Evolutionary conservation across 64 coral and sea anemone species (phyloP).

Genomic region (Pocillopora verrucosa): DNA sequence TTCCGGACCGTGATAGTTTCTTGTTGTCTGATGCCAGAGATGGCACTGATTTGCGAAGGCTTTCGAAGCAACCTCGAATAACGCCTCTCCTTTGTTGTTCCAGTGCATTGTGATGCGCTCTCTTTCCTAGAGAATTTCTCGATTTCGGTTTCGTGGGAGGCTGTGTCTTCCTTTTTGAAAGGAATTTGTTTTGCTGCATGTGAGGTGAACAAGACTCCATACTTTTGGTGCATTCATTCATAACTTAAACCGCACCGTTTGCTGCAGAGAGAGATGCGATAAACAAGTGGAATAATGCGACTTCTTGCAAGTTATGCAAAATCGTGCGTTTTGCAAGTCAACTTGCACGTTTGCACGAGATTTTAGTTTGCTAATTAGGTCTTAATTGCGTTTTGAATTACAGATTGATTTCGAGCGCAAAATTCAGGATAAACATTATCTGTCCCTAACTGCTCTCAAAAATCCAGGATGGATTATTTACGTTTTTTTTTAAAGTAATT

Average conservation of each 20-base stretch:
- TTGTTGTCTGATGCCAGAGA: slow-evolving; percentile 10
- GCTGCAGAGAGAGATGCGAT: neutral
- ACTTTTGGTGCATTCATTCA: neutral
- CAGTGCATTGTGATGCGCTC: slow-evolving; percentile 38
- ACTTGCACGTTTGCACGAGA: slow-evolving; percentile 7
- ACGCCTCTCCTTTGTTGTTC: slow-evolving; percentile 30
- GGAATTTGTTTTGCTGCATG: neutral
- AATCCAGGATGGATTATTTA: no score
- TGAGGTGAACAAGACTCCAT: slow-evolving; percentile 15
- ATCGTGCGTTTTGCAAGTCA: neutral
- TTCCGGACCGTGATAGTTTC: slow-evolving; percentile 31
- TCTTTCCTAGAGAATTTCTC: neutral
- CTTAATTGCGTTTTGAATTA: neutral
- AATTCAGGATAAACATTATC: neutral
- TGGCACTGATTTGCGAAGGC: slow-evolving; percentile 23
- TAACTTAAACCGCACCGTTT: neutral
- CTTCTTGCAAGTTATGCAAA: neutral
- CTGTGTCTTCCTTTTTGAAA: slow-evolving; percentile 15
- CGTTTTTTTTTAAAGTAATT: no score
- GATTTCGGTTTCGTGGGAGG: slow-evolving; percentile 3
- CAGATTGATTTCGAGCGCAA: neutral
- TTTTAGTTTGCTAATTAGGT: neutral
- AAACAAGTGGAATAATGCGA: neutral
- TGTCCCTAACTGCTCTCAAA: no score
- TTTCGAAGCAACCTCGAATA: slow-evolving; percentile 32